Conservation (phyloP, 2,888 invertebrate genomes). For the Villa cingulata region DNA sequence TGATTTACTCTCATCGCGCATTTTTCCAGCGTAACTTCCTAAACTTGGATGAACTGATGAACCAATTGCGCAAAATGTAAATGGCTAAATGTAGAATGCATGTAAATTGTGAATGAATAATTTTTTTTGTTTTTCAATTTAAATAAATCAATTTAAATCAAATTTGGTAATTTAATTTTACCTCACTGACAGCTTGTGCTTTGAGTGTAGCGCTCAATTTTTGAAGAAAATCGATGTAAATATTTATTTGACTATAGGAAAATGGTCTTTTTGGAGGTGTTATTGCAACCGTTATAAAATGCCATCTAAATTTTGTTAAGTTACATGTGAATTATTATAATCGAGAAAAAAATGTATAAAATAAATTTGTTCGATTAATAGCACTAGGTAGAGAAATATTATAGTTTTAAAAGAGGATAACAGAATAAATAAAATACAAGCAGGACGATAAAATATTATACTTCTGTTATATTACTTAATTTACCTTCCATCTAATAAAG, state of each 20-base stretch:
- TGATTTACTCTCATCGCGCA: conserved; percentile 16
- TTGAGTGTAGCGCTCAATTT: conserved; percentile 41
- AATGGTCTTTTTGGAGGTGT: conserved; percentile 42
- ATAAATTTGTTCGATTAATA: too few relatives aligned
- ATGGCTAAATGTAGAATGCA: too few relatives aligned
- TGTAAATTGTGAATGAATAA: too few relatives aligned
- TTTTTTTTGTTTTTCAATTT: neutral
- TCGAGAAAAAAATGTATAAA: too few relatives aligned
- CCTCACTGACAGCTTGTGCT: conserved; percentile 43
- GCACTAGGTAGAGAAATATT: too few relatives aligned
- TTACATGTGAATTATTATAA: too few relatives aligned
- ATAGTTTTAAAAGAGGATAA: too few relatives aligned
- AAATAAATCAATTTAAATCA: too few relatives aligned
- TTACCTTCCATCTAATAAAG: conserved; percentile 26
- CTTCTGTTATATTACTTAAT: too few relatives aligned
- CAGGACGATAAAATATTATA: too few relatives aligned
- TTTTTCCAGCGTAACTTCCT: conserved; percentile 16
- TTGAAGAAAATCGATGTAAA: conserved; percentile 45
- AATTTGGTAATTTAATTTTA: conserved; percentile 22
- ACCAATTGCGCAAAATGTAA: conserved; percentile 37
- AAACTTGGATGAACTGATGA: conserved; percentile 22
- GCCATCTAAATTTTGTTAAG: too few relatives aligned
- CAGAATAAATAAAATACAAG: too few relatives aligned
- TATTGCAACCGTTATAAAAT: conserved; percentile 40
- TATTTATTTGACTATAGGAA: conserved; percentile 43